Evolutionary conservation across 64 coral and sea anemone species (phyloP).

Genomic region (Anthopleura sola): DNA sequence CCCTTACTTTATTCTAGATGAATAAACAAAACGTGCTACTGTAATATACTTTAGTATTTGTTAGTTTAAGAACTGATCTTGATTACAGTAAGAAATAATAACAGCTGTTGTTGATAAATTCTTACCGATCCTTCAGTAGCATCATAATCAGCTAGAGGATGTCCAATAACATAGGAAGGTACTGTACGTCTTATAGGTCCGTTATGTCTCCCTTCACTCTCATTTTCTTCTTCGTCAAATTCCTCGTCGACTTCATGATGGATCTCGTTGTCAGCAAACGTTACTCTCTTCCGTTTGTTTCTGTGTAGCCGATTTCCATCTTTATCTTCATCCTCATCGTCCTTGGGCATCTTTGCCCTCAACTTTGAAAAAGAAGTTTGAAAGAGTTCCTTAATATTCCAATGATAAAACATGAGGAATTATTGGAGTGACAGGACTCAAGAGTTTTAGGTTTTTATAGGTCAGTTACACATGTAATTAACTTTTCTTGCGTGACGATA

Average conservation of each 20-base stretch:
- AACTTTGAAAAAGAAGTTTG: conserved; percentile 29
- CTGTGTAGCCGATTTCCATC: background rate
- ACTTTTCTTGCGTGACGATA: background rate
- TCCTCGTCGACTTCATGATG: conserved; percentile 4
- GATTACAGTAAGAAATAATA: too few relatives aligned
- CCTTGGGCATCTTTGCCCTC: conserved; percentile 29
- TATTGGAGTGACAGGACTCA: background rate
- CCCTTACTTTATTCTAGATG: background rate
- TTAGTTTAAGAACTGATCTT: background rate
- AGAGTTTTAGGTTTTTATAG: background rate
- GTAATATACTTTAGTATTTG: background rate
- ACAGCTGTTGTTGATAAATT: too few relatives aligned
- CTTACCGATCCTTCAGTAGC: conserved; percentile 34
- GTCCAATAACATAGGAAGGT: conserved; percentile 51
- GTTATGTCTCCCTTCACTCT: too few relatives aligned
- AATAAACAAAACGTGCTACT: background rate
- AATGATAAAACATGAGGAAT: background rate
- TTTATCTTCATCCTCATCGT: conserved; percentile 4
- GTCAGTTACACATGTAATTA: background rate
- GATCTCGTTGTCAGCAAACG: conserved; percentile 5
- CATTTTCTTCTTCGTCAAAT: background rate
- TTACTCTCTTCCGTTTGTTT: conserved; percentile 10
- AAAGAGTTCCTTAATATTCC: background rate
- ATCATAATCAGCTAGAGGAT: conserved; percentile 55
- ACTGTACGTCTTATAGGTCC: background rate